Conservation (phyloP, 2,113 vertebrate species). For the Smithornis capensis region DNA sequence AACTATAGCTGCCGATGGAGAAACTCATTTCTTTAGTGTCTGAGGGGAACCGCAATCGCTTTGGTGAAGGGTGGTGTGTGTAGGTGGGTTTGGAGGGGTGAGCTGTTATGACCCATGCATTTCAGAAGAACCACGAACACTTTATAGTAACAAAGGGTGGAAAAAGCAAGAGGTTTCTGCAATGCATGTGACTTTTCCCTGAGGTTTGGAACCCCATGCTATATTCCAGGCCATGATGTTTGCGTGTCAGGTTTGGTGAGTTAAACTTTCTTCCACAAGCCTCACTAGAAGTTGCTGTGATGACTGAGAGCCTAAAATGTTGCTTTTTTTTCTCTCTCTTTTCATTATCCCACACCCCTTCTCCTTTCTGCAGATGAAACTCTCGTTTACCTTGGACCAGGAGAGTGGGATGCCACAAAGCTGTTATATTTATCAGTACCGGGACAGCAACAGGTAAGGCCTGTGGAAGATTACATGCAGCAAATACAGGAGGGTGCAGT, state of each 20-base stretch:
- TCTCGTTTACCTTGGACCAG: conserved; percentile 90
- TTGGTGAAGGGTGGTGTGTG: conserved; percentile 48
- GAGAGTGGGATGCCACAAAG: conserved; percentile 94
- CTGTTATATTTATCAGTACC: conserved; percentile 92
- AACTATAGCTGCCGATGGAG: conserved; percentile 58
- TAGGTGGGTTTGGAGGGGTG: conserved; percentile 60
- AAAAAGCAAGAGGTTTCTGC: conserved; percentile 65
- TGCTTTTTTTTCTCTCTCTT: neutral
- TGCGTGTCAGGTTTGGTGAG: conserved; percentile 11
- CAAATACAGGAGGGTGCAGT: neutral
- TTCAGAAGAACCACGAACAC: conserved; percentile 71
- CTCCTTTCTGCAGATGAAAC: conserved; percentile 77
- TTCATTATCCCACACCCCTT: neutral
- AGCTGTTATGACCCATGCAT: conserved; percentile 47
- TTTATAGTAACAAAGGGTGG: conserved; percentile 72
- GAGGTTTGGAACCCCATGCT: conserved; percentile 61
- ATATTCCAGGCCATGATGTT: conserved; percentile 57
- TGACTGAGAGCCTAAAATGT: conserved; percentile 33
- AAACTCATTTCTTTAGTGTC: conserved; percentile 31
- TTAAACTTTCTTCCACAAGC: conserved; percentile 13
- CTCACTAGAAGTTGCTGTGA: neutral
- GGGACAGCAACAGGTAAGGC: conserved; percentile 96
- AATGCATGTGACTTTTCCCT: conserved; percentile 52
- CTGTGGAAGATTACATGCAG: neutral
- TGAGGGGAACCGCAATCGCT: conserved; percentile 57